A percentile compares a stretch with the other conserved stretches of the same genome.
These are phyloP conservation scores for Zele albiditarsus DNA, from an alignment of 2,888 invertebrate genomes.

Conservation along the genomic window DNA sequence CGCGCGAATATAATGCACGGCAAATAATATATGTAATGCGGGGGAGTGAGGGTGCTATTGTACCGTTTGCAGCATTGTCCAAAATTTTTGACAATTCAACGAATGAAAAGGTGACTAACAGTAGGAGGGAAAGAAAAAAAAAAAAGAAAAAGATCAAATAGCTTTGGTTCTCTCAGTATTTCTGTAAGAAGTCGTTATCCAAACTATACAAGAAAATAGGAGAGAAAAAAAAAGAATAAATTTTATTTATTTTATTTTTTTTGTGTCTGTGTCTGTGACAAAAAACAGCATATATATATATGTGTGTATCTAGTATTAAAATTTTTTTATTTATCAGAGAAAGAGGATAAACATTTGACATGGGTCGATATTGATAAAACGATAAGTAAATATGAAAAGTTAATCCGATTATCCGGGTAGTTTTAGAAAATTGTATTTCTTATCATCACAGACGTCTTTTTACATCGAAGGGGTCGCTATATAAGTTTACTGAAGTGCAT, in stretches of 20 bases:
- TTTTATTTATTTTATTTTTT: neutral
- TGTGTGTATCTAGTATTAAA: neutral
- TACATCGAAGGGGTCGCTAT: conserved; percentile 2
- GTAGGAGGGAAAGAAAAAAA: neutral
- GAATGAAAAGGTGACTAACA: conserved; percentile 35
- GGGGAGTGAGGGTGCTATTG: conserved; percentile 36
- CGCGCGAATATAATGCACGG: conserved; percentile 40
- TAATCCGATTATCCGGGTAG: conserved; percentile 44
- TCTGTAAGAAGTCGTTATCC: conserved; percentile 13
- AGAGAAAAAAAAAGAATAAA: conserved; percentile 10
- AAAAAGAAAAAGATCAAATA: conserved; percentile 25
- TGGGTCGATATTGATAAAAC: conserved; percentile 5
- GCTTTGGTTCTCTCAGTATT: conserved; percentile 11
- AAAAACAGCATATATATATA: neutral
- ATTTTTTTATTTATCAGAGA: conserved; percentile 1
- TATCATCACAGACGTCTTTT: conserved; percentile 21
- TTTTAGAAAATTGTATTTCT: conserved; percentile 42
- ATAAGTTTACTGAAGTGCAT: neutral
- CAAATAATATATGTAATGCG: conserved; percentile 39
- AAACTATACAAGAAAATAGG: conserved; percentile 40
- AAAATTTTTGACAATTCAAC: conserved; percentile 37
- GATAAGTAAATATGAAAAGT: conserved; percentile 7
- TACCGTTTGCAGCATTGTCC: conserved; percentile 27
- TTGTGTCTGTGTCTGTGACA: neutral
- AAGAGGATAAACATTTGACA: conserved; percentile 12